phyloP scores from a whole-genome alignment of 2,113 vertebrate genomes.

The Todiramphus chloris region DNA sequence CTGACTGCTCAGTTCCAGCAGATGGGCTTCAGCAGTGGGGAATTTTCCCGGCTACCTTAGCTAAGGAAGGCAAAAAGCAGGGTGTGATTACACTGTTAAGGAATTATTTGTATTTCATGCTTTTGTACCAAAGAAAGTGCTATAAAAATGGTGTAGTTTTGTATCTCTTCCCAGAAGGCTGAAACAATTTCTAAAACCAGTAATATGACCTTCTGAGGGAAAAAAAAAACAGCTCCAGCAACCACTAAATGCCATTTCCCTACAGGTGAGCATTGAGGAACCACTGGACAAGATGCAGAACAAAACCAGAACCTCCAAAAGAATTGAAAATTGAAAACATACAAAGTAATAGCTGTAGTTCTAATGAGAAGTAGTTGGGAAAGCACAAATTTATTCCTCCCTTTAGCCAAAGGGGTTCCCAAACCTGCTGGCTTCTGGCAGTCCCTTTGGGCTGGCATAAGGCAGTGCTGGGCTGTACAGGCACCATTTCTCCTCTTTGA shows the following conservation, averaged over 20 bases:
- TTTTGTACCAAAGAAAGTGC: background rate
- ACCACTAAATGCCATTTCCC: too few relatives aligned
- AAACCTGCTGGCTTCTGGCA: background rate
- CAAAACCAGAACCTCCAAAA: background rate
- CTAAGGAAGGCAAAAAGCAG: background rate
- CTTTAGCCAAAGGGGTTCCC: background rate
- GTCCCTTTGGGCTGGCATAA: too few relatives aligned
- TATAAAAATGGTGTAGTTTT: background rate
- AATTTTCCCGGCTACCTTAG: background rate
- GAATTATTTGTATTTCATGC: background rate
- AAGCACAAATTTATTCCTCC: background rate
- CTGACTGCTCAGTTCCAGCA: accelerated
- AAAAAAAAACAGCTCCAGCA: background rate
- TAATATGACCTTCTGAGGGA: background rate
- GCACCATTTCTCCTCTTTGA: background rate
- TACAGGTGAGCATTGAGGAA: background rate
- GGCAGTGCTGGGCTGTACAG: background rate
- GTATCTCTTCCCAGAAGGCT: background rate
- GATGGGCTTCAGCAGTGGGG: accelerated
- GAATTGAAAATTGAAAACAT: background rate
- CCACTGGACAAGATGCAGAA: background rate
- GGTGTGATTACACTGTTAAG: background rate
- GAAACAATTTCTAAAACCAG: background rate
- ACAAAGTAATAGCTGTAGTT: background rate
- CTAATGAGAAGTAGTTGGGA: background rate